Evolutionary conservation across 2,113 vertebrate genomes (phyloP), one percentile per base, ranked within the genome.

Genomic region (Ochotona princeps): DNA sequence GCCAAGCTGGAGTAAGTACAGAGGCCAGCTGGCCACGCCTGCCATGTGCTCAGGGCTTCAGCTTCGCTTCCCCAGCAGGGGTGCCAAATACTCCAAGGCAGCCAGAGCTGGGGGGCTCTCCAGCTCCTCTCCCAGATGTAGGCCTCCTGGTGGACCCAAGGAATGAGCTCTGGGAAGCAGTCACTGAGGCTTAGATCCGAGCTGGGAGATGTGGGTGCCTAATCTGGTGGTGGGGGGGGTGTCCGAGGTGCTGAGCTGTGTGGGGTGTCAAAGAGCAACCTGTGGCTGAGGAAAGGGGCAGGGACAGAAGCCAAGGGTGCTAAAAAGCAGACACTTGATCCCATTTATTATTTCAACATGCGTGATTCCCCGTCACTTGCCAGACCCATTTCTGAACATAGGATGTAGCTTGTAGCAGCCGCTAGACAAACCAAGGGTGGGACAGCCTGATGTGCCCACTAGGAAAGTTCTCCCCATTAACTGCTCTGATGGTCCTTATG

Each of bases 1-100:
- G 99, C 96, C 98, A 99, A 90, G 96, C 99, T 99, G 97, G 96
- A 98, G 99, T 99, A 99, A 99, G 99, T 99, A 99, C 96, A 93
- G 97, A 97, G 49, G 26, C 89, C 75, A 86, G 74, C 67, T 90
- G 60, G 69, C 87, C 61, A 83, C 80, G 67, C 82, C 79, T 93
- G 86, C 91, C 96, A 75, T 76, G 80, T 95, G 97, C 96, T 96
- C 93, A 90, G 90, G 94, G 97, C 92, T 96, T 97, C 93, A 92
- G 95, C 93, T 79, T 61, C 73, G 96, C 96, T 97, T 97, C 78
- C 73, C 78, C 57, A 47, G 61, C 90, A 12, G 92, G 92, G 92
- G 60, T 75, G 70, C 67, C 49, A 65, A 2, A 15, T 75, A 87
- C 72, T 44, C 78, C 28, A 15, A 47, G 75, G 70, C 67, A 87